phyloP scores from a whole-genome alignment of 2,888 invertebrate species.

The Melinaea marsaeus region DNA sequence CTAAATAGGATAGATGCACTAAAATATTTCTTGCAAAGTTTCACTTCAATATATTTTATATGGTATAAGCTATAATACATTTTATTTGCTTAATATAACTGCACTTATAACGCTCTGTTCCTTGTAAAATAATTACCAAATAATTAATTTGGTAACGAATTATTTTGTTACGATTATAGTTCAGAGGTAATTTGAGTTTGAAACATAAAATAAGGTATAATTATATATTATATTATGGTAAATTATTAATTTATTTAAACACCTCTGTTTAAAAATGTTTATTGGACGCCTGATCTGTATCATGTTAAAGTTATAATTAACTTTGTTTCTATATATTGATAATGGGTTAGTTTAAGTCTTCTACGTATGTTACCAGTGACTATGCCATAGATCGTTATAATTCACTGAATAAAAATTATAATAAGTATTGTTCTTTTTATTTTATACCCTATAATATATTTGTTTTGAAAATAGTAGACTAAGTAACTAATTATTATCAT shows the following conservation, averaged over 20 bases:
- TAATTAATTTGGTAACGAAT: slow-evolving; percentile 11
- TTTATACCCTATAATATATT: slow-evolving; percentile 24
- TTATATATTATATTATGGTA: neutral
- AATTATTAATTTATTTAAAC: neutral
- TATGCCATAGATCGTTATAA: slow-evolving; percentile 75
- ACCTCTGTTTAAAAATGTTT: slow-evolving; percentile 14
- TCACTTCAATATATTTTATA: no score
- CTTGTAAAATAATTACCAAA: slow-evolving; percentile 8
- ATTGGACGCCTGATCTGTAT: neutral
- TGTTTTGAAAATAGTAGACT: no score
- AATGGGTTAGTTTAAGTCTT: slow-evolving; percentile 42
- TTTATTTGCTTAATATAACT: slow-evolving; percentile 13
- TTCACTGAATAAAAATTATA: slow-evolving; percentile 68
- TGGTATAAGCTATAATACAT: neutral
- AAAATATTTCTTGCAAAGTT: neutral
- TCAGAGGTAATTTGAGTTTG: neutral
- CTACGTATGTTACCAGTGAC: slow-evolving; percentile 72
- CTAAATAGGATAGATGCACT: neutral
- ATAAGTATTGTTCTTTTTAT: slow-evolving; percentile 41
- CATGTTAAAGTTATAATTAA: slow-evolving; percentile 17
- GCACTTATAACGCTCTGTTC: slow-evolving; percentile 47
- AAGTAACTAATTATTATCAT: no score
- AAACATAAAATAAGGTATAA: neutral
- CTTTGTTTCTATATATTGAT: slow-evolving; percentile 13
- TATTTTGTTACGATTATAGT: slow-evolving; percentile 13